Evolutionary conservation across 2,113 vertebrate genomes (phyloP).

Genomic region (Atractosteus spatula): DNA sequence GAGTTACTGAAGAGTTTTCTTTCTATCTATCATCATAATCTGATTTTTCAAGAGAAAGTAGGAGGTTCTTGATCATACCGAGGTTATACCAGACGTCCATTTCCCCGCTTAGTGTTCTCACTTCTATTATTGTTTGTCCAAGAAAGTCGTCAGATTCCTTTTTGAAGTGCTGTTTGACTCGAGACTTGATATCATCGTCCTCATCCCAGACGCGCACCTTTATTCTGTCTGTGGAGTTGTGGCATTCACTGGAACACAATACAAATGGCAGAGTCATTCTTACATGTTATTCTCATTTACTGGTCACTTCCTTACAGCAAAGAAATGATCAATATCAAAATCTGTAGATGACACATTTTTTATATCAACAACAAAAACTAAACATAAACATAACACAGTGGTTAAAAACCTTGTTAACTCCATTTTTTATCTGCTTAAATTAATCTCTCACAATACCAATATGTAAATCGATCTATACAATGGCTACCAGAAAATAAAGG

Average conservation of each 20-base stretch:
- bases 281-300: too few species aligned
- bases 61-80: constrained; percentile 63
- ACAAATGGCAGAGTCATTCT: too few species aligned
- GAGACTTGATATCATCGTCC: constrained; percentile 96
- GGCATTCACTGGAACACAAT: constrained; percentile 79
- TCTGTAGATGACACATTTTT: neutral
- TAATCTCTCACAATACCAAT: too few species aligned
- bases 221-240: constrained; percentile 96
- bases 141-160: constrained; percentile 96
- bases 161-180: constrained; percentile 97
- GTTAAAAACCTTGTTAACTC: too few species aligned
- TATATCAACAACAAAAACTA: too few species aligned
- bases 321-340: neutral
- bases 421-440: too few species aligned
- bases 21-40: too few species aligned
- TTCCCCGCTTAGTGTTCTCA: constrained; percentile 92
- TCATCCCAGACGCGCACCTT: constrained; percentile 98
- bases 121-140: constrained; percentile 96
- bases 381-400: constrained; percentile 8
- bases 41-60: too few species aligned
- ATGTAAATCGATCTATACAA: too few species aligned
- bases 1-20: too few species aligned
- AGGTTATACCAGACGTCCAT: constrained; percentile 99
- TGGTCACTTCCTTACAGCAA: too few species aligned
- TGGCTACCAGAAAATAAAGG: too few species aligned